Evolutionary conservation across 2,113 vertebrate species (phyloP), one percentile per base, ranked within the genome.

Genomic region (Daboia siamensis): DNA sequence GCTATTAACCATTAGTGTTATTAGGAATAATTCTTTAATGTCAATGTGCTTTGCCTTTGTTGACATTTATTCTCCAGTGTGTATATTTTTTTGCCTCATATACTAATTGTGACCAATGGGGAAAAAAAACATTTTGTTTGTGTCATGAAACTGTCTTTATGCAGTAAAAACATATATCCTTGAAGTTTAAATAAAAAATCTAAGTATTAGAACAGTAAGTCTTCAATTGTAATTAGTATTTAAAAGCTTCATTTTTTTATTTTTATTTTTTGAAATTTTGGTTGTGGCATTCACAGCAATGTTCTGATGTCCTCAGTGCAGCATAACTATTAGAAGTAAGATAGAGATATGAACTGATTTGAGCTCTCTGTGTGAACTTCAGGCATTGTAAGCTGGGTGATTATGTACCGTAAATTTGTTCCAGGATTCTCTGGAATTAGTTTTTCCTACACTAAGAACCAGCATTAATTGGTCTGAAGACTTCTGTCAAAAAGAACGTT

Each of bases 251-350:
- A 80, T 80, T 39, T 80, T 39, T 80, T 1, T 7, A 80, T 11
- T 39, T 9, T 80, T 93, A 93, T 1, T 24, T 21, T 44, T 26
- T 51, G 48, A 48, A 26, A 86, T 23, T 23, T 7, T 85, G 26
- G 33, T 57, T 91, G n/a, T 4, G 5, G 24, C 26, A 61, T 10
- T 26, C 21, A 7, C 24, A 4, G 5, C 20, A 15, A 11, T 51
- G 33, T 87, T 29, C 1, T 61, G 4, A 51, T 51, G 55, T 91
- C 86, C 91, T 95, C 85, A 89, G 69, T 89, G 69, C 23, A 56
- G 17, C 64, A 88, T 96, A 94, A 95, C 89, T 23, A 24, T 93
- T 91, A 88, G 94, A 94, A 91, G 87, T 94, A 90, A 84, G 93
- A 94, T 51, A 93, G 92, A 91, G 55, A 29, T 48, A 54, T 92